phyloP scores from a whole-genome alignment of 2,888 invertebrate species.

The Lepidochrysops patricia region DNA sequence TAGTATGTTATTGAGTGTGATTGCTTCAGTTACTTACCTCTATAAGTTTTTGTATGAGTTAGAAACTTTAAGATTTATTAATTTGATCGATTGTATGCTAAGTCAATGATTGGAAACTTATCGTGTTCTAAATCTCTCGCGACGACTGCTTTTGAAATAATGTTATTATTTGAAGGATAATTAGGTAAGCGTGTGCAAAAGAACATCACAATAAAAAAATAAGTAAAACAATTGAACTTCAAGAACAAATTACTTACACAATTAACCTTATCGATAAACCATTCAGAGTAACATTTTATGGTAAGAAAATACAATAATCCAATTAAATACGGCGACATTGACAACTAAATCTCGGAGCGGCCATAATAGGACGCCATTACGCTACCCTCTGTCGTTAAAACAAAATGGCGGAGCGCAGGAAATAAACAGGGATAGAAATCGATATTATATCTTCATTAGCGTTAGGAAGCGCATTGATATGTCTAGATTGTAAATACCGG shows the following conservation, averaged over 20 bases:
- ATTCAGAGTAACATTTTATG: conserved; percentile 31
- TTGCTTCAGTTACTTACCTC: no score
- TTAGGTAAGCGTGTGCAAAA: neutral
- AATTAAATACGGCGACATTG: conserved; percentile 63
- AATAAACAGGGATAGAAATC: conserved; percentile 63
- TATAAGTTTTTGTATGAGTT: no score
- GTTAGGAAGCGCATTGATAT: conserved; percentile 65
- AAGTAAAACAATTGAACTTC: neutral
- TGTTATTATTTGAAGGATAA: neutral
- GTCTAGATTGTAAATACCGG: conserved; percentile 66
- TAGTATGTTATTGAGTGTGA: no score
- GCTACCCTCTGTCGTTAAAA: conserved; percentile 58
- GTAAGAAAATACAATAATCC: conserved; percentile 59
- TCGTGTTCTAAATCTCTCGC: no score
- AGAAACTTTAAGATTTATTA: no score
- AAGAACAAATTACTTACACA: neutral
- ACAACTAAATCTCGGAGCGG: conserved; percentile 67
- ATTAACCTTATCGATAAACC: conserved; percentile 5
- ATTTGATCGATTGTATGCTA: no score
- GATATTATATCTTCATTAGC: conserved; percentile 75
- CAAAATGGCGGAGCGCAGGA: conserved; percentile 57
- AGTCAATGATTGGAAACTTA: no score
- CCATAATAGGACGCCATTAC: conserved; percentile 68
- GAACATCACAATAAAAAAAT: neutral
- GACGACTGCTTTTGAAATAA: neutral